Evolutionary conservation across 2,113 vertebrate genomes (phyloP), one percentile per base, ranked within the genome.

Genomic region (Meriones unguiculatus): DNA sequence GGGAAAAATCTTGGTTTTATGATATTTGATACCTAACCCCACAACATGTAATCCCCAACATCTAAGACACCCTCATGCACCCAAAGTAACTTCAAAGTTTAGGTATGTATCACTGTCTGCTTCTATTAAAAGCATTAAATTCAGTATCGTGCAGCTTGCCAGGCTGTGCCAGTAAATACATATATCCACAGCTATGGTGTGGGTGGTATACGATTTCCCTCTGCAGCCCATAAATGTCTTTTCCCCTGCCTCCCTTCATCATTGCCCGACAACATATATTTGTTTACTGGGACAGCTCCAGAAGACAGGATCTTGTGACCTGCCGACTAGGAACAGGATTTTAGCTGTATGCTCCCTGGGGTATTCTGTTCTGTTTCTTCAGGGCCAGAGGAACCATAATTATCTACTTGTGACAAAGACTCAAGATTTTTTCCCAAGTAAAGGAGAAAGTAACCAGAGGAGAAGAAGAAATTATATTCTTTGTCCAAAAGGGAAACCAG

Each of bases 401-500:
- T 57, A 15, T 15, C 57, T 57, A 57, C 57, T 15, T 57, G 57
- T 57, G 57, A 57, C 9, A 8, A 57, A 15, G 57, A 15, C 57
- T 57, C 57, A 57, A 13, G 57, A 57, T 57, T 13, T 4, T 22
- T 35, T 70, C 70, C 80, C 22, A 86, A 81, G 22, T 84, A 64
- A 86, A n/a, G 28, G 28, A 80, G 57, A 73, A 38, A 54, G 52
- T 59, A 84, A 90, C 62, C 64, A 93, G 90, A 95, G 57, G 62
- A 32, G 17, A 89, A 57, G 46, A 64, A 69, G 14, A 85, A 93
- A 76, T 35, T 18, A 57, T 50, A 95, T n/a, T 70, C 12, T 88
- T 90, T 62, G 17, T 89, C 32, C 78, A 93, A 93, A 95, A 2
- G 17, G 38, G 32, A 11, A 89, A 54, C 24, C n/a, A 94, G 90